Evolutionary conservation across 2,888 invertebrate genomes (phyloP), one percentile per base, ranked within the genome.

Genomic region (Athrips mouffetella): DNA sequence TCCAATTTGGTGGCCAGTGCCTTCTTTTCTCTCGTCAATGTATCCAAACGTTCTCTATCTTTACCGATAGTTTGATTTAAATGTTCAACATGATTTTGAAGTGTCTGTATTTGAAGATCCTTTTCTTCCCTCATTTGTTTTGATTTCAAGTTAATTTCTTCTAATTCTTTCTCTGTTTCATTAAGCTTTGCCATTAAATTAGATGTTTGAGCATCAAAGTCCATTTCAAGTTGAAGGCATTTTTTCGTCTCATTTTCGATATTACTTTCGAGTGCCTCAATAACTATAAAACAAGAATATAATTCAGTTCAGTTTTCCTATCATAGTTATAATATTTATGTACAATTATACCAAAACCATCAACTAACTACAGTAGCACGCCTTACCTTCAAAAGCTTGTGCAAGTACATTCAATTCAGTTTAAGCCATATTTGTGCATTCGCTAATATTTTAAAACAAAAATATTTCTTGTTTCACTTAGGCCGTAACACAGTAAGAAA

Each of bases 141-240:
- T 3, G 57, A 59, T 45, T 59, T 59, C n/a, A 48, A 37, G 42
- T 47, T 55, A 20, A 65, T 46, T 41, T 74, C 65, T 55, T 63
- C 64, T 3, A 71, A 53, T 10, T 53, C 49, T 48, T 66, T 65
- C 44, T 73, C 70, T 29, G 65, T 63, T 48, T 70, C 68, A 27
- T 60, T 65, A 1, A 76, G 57, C 60, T 68, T 72, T 1, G 46
- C 50, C 41, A 70, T 60, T 20, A 76, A 44, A 50, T 62, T 65
- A 15, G 66, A 57, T 10, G 65, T 68, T 57, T 74, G 65, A 2
- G 47, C 50, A 18, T 69, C 65, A 55, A 60, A 65, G 18, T 55
- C 62, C 18, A 61, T 65, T 59, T 70, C 64, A 11, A 73, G 59
- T 21, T 65, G 46, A 21, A 57, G 50, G 57, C 65, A 65, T 42